Conservation (phyloP, 2,113 vertebrate genomes). For the Papio anubis region DNA sequence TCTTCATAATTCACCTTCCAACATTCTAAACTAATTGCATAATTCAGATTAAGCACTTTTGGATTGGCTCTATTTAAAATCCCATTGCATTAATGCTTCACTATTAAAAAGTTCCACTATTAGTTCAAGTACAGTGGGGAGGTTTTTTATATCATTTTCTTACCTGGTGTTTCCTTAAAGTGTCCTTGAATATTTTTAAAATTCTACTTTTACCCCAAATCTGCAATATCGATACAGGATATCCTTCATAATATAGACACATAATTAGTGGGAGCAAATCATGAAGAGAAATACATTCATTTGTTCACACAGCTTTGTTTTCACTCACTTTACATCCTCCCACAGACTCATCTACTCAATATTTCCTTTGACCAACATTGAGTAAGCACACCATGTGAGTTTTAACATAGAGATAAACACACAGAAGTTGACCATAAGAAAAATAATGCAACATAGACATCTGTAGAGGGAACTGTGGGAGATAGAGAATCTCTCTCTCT, state of each 20-base stretch:
- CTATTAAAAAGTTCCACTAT: not conserved
- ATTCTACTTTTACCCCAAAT: not conserved
- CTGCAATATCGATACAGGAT: not conserved
- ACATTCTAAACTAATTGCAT: constrained; percentile 29
- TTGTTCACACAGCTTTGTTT: not conserved
- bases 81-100: not conserved
- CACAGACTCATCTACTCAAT: not conserved
- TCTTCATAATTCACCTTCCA: constrained; percentile 53
- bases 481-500: no score
- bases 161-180: not conserved
- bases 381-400: not conserved
- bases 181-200: not conserved
- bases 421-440: not conserved
- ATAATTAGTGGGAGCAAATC: not conserved
- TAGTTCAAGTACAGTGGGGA: not conserved
- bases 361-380: not conserved
- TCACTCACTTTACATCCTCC: not conserved
- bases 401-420: not conserved
- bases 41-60: constrained; percentile 14
- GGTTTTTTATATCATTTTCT: not conserved
- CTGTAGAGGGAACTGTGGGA: not conserved
- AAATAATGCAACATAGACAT: not conserved
- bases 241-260: not conserved
- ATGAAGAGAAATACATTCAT: not conserved
- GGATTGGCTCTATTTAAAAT: constrained; percentile 57